Conservation (phyloP, 2,888 invertebrate species). For the Mesorhabditis spiculigera region DNA sequence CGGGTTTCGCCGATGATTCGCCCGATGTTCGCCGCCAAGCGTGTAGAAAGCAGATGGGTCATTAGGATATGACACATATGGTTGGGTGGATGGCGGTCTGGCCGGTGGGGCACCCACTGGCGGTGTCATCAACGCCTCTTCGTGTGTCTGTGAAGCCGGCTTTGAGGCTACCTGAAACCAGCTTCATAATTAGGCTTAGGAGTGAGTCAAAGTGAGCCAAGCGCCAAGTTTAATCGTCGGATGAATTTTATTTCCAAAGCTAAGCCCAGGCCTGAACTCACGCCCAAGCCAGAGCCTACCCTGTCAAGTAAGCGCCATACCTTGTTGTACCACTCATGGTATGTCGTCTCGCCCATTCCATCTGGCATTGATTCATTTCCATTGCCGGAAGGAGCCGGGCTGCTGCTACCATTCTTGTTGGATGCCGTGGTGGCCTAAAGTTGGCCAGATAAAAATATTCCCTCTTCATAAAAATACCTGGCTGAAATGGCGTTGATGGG, state of each 20-base stretch:
- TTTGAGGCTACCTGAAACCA: slow-evolving; percentile 52
- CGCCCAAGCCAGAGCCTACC: too few relatives aligned
- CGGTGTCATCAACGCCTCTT: slow-evolving; percentile 32
- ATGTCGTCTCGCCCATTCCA: slow-evolving; percentile 56
- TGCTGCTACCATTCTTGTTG: slow-evolving; percentile 20
- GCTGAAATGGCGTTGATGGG: slow-evolving; percentile 37
- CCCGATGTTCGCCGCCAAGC: slow-evolving; percentile 47
- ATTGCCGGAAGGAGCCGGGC: slow-evolving; percentile 13
- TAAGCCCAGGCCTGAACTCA: too few relatives aligned
- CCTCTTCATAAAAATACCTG: neutral
- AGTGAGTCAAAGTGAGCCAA: too few relatives aligned
- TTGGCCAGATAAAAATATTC: neutral
- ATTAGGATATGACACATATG: slow-evolving; percentile 57
- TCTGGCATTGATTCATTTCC: slow-evolving; percentile 28
- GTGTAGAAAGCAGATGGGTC: slow-evolving; percentile 57
- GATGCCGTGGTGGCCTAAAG: slow-evolving; percentile 28
- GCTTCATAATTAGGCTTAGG: neutral
- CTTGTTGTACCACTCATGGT: slow-evolving; percentile 54
- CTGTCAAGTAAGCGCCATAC: slow-evolving; percentile 15
- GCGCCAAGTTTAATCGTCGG: too few relatives aligned
- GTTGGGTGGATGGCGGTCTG: slow-evolving; percentile 35
- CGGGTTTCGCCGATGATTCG: neutral
- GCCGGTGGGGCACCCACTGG: slow-evolving; percentile 10
- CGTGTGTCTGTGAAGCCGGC: slow-evolving; percentile 49
- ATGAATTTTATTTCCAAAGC: too few relatives aligned